Evolutionary conservation across 2,888 invertebrate genomes (phyloP), one percentile per base, ranked within the genome.

Genomic region (Tiliacea aurago): DNA sequence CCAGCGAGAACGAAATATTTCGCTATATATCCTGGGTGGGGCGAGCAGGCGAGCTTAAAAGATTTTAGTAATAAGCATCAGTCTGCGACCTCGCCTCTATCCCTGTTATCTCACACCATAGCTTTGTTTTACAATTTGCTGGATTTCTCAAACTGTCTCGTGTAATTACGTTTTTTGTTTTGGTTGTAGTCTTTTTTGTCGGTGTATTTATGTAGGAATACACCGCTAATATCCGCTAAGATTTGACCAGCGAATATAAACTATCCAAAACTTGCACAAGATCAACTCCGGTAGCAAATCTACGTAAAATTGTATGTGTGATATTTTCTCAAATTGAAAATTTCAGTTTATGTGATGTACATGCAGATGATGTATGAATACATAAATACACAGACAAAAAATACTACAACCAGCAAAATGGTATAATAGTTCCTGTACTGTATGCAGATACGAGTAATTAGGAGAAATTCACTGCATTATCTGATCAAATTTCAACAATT

Each of bases 51-150:
- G 72, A 83, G 83, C 77, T 86, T 85, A 85, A 85, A 83, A 83
- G 80, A 86, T 85, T 86, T 82, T 66, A 83, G 86, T 78, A 84
- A 82, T 85, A 84, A 84, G 84, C 81, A 84, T 85, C 77, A 78
- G 70, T 78, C 69, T 67, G 68, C 59, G 68, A 73, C 68, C 73
- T 70, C 83, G 73, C 83, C 62, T 45, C 59, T 49, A 43, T 59
- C 79, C 45, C 55, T 37, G 61, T 58, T 84, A 84, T 84, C 85
- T 79, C 58, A 73, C 68, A 67, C 74, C 74, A 69, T 85, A 84
- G 83, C 80, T 73, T 85, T 84, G 80, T 84, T 76, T 58, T 61
- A 65, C 64, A 76, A 84, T 85, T 80, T 67, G 58, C 63, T 69
- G 56, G 55, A 70, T 73, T 77, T 67, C 72, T 77, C 55, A 76